Base-by-base conservation (phyloP, 1,140 invertebrate genomes). In the Dendroctonus valens region DNA sequence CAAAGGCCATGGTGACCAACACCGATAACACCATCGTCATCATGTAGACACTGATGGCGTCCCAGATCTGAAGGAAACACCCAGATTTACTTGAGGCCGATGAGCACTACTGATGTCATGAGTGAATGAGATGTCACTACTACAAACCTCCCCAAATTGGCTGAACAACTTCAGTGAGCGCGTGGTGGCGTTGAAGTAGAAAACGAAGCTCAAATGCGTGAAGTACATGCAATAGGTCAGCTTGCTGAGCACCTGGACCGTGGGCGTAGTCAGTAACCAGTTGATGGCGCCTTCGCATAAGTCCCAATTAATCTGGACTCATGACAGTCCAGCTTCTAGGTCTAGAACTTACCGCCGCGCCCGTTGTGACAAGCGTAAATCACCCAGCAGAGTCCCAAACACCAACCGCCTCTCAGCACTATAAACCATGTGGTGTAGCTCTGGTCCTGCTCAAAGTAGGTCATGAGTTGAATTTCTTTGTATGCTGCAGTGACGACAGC, bases 331-430 rank as follows among this genome's bases (percentile, higher is more conserved):
- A 26, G 26, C 26, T n/a, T n/a, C n/a, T n/a, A n/a, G n/a, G n/a
- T n/a, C n/a, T n/a, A n/a, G n/a, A 26, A 26, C 39, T 46, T 55
- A 62, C 59, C 52, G 12, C 66, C 58, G 38, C 59, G 26, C 6
- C 59, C 67, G 41, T 59, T 39, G 41, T 69, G 59, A 14, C 53
- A 69, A 0, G 67, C 58, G 41, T 59, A 69, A 12, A 64, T 37
- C 12, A 69, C 51, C 67, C 67, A 69, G 51, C 51, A 50, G 2
- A 69, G 38, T 5, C 53, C 40, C 9, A 59, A 4, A 15, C 54
- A 40, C 67, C 67, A 69, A 39, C 48, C 12, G 8, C 26, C 7
- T 26, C 67, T 51, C n/a, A 63, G 37, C 11, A 59, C 11, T 48
- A 51, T 42, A 37, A 59, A 48, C 12, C 50, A 65, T 5, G 55